phyloP scores from a whole-genome alignment of 2,888 invertebrate genomes.

The Nephrotoma flavescens region DNA sequence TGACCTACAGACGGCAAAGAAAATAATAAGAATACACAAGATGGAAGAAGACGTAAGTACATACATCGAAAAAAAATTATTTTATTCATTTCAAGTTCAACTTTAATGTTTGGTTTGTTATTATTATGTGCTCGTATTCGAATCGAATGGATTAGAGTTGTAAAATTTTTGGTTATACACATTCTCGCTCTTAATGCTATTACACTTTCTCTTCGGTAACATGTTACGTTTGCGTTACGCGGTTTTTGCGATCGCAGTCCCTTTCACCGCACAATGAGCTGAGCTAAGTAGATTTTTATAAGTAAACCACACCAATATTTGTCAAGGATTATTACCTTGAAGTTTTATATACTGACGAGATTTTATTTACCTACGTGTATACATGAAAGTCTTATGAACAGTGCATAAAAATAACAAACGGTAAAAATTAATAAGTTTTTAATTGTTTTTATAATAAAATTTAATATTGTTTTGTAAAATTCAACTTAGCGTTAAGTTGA shows the following conservation, averaged over 20 bases:
- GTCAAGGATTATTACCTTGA: background rate
- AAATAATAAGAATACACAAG: background rate
- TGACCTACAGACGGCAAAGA: background rate
- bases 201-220: too few species aligned
- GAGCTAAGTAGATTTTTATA: background rate
- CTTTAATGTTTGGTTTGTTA: too few species aligned
- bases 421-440: background rate
- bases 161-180: too few species aligned
- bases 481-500: background rate
- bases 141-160: too few species aligned
- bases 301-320: background rate
- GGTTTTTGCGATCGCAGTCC: too few species aligned
- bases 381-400: background rate
- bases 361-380: background rate
- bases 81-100: too few species aligned
- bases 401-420: background rate
- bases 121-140: too few species aligned
- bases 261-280: too few species aligned
- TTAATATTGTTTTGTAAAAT: background rate
- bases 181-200: too few species aligned
- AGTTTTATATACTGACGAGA: background rate
- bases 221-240: too few species aligned
- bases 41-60: background rate
- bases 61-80: too few species aligned
- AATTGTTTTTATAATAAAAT: background rate